phyloP scores from a whole-genome alignment of 2,113 vertebrate species.

The Notiomystis cincta region DNA sequence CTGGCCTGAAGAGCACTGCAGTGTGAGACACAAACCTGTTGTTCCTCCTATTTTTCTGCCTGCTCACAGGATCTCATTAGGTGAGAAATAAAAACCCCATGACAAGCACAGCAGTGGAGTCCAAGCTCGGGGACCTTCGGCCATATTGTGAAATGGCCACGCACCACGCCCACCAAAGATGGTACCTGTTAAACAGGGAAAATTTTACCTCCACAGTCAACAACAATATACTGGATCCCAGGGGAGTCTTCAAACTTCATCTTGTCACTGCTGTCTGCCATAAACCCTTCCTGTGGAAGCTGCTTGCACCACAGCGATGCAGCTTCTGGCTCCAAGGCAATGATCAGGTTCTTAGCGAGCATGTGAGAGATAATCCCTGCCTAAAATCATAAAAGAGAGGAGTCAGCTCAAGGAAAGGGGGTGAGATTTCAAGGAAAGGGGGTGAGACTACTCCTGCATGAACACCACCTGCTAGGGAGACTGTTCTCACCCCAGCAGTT shows the following conservation, averaged over 20 bases:
- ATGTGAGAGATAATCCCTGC: conserved; percentile 33
- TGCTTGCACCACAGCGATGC: conserved; percentile 56
- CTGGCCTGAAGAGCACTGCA: not conserved
- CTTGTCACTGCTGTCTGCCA: not conserved
- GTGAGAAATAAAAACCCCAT: not conserved
- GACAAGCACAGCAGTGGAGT: not conserved
- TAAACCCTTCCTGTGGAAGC: conserved; percentile 38
- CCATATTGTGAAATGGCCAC: not conserved
- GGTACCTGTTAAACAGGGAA: not conserved
- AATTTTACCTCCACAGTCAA: conserved; percentile 62
- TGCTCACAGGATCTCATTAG: not conserved
- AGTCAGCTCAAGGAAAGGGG: not conserved
- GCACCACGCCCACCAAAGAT: not conserved
- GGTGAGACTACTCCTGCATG: not conserved
- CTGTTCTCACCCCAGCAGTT: not conserved
- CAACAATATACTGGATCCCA: conserved; percentile 53
- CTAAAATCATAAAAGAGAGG: not conserved
- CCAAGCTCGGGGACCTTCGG: not conserved
- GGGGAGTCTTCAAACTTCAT: conserved; percentile 22
- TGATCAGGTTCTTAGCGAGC: not conserved
- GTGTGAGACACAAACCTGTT: not conserved
- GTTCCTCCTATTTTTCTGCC: not conserved
- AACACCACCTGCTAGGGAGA: not conserved
- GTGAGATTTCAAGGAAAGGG: not conserved
- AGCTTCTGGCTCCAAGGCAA: conserved; percentile 62